Evolutionary conservation across 2,888 invertebrate species (phyloP), one percentile per base, ranked within the genome.

Genomic region (Spodoptera littoralis): DNA sequence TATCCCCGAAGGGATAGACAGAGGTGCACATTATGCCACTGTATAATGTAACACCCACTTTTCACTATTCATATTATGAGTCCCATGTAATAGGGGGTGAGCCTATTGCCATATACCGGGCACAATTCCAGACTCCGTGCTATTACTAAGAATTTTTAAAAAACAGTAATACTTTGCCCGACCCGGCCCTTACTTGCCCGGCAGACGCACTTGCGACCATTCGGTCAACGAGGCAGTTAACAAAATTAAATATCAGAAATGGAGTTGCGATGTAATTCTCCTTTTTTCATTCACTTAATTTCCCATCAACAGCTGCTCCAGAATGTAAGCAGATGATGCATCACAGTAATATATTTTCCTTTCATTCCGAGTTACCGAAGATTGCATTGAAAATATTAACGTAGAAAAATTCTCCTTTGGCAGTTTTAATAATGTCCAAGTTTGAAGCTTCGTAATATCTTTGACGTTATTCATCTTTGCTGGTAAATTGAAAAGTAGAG

Each of bases 341-440:
- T 77, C 69, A 42, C 47, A 72, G 72, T 67, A 54, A 67, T 67
- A 73, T 57, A 73, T 68, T 73, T 74, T 59, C 61, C 46, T 73
- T 68, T 53, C 52, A 61, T 68, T 68, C 43, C 45, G 22, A 43
- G 57, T 56, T 63, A 60, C 41, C 42, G 46, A 68, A 61, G 74
- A 73, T 65, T 53, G 54, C 58, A 73, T 50, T 24, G 30, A 60
- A 71, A 62, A 63, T 63, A 56, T 63, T 70, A 66, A 56, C 60
- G 60, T 63, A 59, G 55, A 55, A 65, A 50, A 30, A 60, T 47
- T 76, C 58, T 74, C 47, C 60, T 55, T 60, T 68, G 45, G 57
- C 70, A 59, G 54, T 52, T 60, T 67, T 73, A 55, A 59, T 67
- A 59, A 52, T 73, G 45, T 68, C 49, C 43, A 50, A 66, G 74